Percentiles rank a stretch among this genome's conserved stretches.
Evolutionary conservation across 2,888 invertebrate genomes (phyloP).

Genomic region (Glaucopsyche alexis): DNA sequence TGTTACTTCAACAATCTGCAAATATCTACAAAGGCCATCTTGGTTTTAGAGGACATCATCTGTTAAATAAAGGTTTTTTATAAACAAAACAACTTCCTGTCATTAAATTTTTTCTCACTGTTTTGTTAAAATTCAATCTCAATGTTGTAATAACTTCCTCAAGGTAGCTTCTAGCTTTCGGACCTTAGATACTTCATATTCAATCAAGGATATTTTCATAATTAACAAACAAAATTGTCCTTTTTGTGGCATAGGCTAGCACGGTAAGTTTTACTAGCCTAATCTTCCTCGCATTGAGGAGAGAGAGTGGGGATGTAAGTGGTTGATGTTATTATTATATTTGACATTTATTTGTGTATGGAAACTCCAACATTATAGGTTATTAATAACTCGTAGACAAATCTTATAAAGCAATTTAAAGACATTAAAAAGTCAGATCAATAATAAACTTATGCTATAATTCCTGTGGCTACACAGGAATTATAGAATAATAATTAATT

Average conservation of each 20-base stretch:
- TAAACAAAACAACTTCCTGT: constrained; percentile 22
- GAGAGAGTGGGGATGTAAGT: too few species aligned
- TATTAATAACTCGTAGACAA: too few species aligned
- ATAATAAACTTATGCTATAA: too few species aligned
- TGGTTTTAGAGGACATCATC: constrained; percentile 11
- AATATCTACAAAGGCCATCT: constrained; percentile 28
- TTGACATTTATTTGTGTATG: too few species aligned
- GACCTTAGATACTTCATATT: not conserved
- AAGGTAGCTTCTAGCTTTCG: not conserved
- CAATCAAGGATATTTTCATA: not conserved
- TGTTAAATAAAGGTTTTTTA: not conserved
- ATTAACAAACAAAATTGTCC: not conserved
- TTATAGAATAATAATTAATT: too few species aligned
- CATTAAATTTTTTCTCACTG: constrained; percentile 14
- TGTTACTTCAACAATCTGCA: constrained; percentile 6
- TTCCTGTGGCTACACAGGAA: too few species aligned
- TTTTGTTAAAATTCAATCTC: constrained; percentile 16
- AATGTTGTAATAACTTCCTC: constrained; percentile 14
- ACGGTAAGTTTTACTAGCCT: too few species aligned
- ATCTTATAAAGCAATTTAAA: too few species aligned
- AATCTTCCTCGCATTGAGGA: too few species aligned
- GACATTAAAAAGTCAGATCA: too few species aligned
- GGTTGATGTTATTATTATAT: too few species aligned
- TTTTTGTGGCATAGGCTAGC: not conserved
- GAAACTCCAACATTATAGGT: too few species aligned